phyloP scores from a whole-genome alignment of 1,140 invertebrate species.

The Neoseiulus cucumeris region DNA sequence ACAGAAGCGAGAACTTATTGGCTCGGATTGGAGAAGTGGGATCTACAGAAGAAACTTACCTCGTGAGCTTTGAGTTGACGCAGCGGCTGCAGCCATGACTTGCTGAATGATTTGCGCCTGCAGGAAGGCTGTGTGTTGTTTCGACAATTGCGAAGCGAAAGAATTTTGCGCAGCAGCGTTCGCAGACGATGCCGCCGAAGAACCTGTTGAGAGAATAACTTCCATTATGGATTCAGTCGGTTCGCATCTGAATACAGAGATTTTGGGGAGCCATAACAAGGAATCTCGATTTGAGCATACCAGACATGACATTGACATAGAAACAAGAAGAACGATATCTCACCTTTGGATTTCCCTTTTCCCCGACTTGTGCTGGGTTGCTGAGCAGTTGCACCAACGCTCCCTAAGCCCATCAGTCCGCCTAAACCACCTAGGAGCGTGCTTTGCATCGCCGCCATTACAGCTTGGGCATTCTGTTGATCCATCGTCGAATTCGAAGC shows the following conservation, averaged over 20 bases:
- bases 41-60: slow-evolving; percentile 14
- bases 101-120: slow-evolving; percentile 38
- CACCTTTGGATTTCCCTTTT: too few relatives aligned
- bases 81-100: slow-evolving; percentile 21
- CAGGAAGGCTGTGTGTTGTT: not conserved
- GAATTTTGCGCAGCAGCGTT: not conserved
- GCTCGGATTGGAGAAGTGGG: too few relatives aligned
- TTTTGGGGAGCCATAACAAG: too few relatives aligned
- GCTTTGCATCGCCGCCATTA: not conserved
- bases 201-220: not conserved
- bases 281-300: too few relatives aligned
- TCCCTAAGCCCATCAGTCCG: not conserved
- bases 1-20: too few relatives aligned
- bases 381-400: not conserved
- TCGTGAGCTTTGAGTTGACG: not conserved
- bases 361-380: too few relatives aligned
- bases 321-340: too few relatives aligned
- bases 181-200: not conserved
- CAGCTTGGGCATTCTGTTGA: not conserved
- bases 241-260: too few relatives aligned
- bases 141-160: not conserved
- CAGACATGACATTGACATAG: too few relatives aligned
- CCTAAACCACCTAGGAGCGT: not conserved
- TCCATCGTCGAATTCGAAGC: not conserved
- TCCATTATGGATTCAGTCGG: too few relatives aligned